phyloP scores from a whole-genome alignment of 1,140 invertebrate genomes.

The Scaptomyza montana region DNA sequence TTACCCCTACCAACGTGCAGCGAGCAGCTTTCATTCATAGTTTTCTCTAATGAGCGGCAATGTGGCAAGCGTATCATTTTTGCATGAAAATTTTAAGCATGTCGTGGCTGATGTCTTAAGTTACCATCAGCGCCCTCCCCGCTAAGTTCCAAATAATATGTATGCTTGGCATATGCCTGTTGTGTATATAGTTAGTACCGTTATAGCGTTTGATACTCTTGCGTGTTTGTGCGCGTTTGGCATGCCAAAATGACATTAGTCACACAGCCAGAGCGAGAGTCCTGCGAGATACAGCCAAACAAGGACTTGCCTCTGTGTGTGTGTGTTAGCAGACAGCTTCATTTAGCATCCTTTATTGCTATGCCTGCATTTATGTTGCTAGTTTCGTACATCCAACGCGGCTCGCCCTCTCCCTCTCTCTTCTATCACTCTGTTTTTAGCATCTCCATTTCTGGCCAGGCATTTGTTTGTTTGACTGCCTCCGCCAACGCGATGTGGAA shows the following conservation, averaged over 20 bases:
- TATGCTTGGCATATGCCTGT: slow-evolving; percentile 32
- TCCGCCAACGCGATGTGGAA: slow-evolving; percentile 3
- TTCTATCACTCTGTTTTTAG: neutral
- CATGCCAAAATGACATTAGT: slow-evolving; percentile 78
- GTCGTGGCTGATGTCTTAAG: slow-evolving; percentile 56
- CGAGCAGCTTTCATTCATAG: slow-evolving; percentile 26
- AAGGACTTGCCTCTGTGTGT: neutral
- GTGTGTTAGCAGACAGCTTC: slow-evolving; percentile 38
- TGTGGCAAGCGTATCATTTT: slow-evolving; percentile 65
- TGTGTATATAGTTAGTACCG: slow-evolving; percentile 11
- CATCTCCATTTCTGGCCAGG: slow-evolving; percentile 18
- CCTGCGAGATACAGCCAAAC: slow-evolving; percentile 4
- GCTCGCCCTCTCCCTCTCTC: no score
- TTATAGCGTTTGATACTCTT: slow-evolving; percentile 45
- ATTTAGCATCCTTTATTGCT: slow-evolving; percentile 37
- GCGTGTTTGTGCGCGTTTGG: slow-evolving; percentile 70
- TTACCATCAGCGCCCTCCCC: neutral
- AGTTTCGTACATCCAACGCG: neutral
- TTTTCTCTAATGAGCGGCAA: slow-evolving; percentile 69
- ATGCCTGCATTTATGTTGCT: slow-evolving; percentile 26
- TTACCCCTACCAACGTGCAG: no score
- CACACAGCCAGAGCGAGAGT: slow-evolving; percentile 37
- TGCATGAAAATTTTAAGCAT: slow-evolving; percentile 51
- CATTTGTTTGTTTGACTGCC: slow-evolving; percentile 33
- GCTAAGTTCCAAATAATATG: slow-evolving; percentile 1